Percentiles rank a stretch among this genome's conserved stretches.
Conservation (phyloP, 2,888 invertebrate species). For the Homarus gammarus region DNA sequence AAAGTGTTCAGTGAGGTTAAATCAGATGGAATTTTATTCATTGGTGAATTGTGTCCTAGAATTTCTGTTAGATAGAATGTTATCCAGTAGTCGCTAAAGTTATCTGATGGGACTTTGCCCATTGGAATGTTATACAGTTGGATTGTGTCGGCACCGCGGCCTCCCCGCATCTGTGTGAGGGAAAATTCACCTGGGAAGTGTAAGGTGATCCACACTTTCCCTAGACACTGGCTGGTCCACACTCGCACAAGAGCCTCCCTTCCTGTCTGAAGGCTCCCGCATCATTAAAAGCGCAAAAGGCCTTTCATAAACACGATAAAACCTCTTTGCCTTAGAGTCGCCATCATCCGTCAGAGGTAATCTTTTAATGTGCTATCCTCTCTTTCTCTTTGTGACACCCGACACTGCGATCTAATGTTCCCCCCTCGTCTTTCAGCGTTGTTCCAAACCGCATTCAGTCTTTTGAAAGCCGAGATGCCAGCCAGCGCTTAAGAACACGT, state of each 20-base stretch:
- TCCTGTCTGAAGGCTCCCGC: neutral
- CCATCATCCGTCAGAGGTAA: neutral
- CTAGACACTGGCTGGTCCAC: neutral
- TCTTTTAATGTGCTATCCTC: neutral
- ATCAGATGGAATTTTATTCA: too few relatives aligned
- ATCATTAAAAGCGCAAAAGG: neutral
- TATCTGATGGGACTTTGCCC: too few relatives aligned
- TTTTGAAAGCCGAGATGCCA: slow-evolving; percentile 2
- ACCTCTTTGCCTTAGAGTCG: neutral
- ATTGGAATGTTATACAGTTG: neutral
- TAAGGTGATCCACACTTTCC: neutral
- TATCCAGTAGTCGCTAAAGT: too few relatives aligned
- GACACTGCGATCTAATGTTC: slow-evolving; percentile 4
- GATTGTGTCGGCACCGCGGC: neutral
- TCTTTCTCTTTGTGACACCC: neutral
- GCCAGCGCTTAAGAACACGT: neutral
- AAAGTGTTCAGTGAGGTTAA: too few relatives aligned
- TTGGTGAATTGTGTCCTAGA: too few relatives aligned
- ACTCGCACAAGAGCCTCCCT: neutral
- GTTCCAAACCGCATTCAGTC: neutral
- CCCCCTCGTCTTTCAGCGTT: neutral
- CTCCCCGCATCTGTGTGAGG: neutral
- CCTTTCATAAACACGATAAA: neutral
- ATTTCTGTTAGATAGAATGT: too few relatives aligned
- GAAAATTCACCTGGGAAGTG: neutral